A percentile compares a stretch with the other conserved stretches of the same genome.
These are phyloP conservation scores for Galeopterus variegatus DNA, from an alignment of 2,113 vertebrate species.

Conservation along the genomic window DNA sequence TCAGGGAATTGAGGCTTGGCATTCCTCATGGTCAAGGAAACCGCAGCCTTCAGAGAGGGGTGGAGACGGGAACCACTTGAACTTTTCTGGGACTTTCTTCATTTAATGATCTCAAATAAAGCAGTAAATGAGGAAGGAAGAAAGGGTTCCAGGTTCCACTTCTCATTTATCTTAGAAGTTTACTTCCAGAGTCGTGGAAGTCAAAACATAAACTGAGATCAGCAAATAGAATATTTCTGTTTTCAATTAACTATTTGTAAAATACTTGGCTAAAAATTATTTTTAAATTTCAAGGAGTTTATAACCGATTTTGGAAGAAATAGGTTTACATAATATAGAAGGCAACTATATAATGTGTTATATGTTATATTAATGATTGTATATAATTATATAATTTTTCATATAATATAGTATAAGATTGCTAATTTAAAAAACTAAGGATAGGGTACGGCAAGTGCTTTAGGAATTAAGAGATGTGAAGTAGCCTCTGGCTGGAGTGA, in stretches of 20 bases:
- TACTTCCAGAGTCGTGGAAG: neutral
- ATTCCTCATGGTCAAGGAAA: slow-evolving; percentile 78
- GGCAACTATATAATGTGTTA: neutral
- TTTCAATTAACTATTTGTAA: neutral
- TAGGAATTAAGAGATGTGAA: neutral
- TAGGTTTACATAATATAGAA: neutral
- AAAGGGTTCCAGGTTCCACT: neutral
- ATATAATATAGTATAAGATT: neutral
- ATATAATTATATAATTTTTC: neutral
- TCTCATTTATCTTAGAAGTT: neutral
- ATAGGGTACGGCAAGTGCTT: neutral
- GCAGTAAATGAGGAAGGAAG: neutral
- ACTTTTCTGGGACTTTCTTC: neutral
- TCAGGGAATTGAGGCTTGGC: slow-evolving; percentile 80
- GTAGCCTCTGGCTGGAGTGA: neutral
- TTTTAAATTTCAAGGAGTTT: slow-evolving; percentile 7
- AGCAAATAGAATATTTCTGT: neutral
- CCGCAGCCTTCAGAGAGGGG: neutral
- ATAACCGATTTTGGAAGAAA: neutral
- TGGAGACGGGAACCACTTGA: neutral
- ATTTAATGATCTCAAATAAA: neutral
- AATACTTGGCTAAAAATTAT: neutral
- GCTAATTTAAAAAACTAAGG: neutral
- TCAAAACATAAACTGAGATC: neutral
- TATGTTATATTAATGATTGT: neutral